Evolutionary conservation across 2,113 vertebrate species (phyloP).

Genomic region (Promerops cafer): DNA sequence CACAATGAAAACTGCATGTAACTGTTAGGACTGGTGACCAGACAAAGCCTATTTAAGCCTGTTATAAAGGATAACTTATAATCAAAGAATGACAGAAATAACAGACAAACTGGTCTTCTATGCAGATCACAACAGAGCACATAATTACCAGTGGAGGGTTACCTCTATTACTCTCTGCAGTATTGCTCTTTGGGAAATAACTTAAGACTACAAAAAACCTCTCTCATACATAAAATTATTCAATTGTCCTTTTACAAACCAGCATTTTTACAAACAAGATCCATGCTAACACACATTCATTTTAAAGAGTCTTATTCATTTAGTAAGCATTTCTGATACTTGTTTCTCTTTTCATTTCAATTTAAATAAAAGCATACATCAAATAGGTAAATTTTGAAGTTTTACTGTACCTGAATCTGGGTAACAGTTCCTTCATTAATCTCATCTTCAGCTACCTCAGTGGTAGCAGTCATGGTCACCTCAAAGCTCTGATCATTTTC

Average conservation of each 20-base stretch:
- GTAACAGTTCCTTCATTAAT: slow-evolving; percentile 85
- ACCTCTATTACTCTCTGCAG: neutral
- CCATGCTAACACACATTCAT: fast-evolving
- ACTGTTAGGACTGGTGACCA: neutral
- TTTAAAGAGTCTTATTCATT: neutral
- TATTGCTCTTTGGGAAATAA: neutral
- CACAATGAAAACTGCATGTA: neutral
- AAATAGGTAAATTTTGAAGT: neutral
- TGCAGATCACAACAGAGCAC: neutral
- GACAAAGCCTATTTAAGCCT: neutral
- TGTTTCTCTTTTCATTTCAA: neutral
- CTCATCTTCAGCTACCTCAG: slow-evolving; percentile 85
- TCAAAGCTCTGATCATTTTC: slow-evolving; percentile 93
- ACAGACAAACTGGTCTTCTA: neutral
- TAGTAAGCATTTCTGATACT: neutral
- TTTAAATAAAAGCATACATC: neutral
- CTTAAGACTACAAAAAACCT: neutral
- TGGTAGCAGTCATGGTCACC: slow-evolving; percentile 94
- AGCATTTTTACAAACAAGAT: neutral
- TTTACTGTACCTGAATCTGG: slow-evolving; percentile 85
- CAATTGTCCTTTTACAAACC: neutral
- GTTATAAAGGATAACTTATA: neutral
- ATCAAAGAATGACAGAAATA: neutral
- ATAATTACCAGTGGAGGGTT: neutral
- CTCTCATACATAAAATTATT: neutral